Conservation (phyloP, 2,797 vertebrate genomes). For the Tadarida brasiliensis region DNA sequence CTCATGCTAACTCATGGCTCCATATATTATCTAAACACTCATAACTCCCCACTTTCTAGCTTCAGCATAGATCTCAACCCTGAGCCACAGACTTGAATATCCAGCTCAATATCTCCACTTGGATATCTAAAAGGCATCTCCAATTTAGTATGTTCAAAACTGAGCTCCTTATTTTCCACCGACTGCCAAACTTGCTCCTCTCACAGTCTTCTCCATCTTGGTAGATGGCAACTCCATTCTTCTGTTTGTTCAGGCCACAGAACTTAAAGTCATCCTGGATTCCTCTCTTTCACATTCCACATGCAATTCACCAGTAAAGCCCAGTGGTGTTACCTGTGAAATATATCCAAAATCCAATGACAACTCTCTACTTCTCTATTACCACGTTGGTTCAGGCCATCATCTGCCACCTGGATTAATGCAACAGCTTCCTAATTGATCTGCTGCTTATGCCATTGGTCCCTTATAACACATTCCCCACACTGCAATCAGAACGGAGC, state of each 20-base stretch:
- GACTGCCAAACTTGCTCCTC: not conserved
- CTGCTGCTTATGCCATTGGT: not conserved
- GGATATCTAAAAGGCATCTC: not conserved
- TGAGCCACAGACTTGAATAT: not conserved
- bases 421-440: not conserved
- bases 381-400: not conserved
- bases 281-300: not conserved
- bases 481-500: not conserved
- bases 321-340: not conserved
- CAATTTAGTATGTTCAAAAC: slow-evolving; percentile 32
- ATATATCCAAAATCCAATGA: slow-evolving; percentile 18
- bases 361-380: not conserved
- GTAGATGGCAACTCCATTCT: not conserved
- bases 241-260: not conserved
- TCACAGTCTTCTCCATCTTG: not conserved
- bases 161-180: not conserved
- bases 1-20: not conserved
- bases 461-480: not conserved
- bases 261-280: not conserved
- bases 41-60: not conserved
- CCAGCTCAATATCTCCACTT: not conserved
- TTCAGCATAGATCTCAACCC: not conserved
- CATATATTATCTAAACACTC: not conserved
- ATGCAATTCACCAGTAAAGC: not conserved
- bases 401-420: not conserved